phyloP scores from a whole-genome alignment of 2,113 vertebrate genomes.

The Struthidea cinerea region DNA sequence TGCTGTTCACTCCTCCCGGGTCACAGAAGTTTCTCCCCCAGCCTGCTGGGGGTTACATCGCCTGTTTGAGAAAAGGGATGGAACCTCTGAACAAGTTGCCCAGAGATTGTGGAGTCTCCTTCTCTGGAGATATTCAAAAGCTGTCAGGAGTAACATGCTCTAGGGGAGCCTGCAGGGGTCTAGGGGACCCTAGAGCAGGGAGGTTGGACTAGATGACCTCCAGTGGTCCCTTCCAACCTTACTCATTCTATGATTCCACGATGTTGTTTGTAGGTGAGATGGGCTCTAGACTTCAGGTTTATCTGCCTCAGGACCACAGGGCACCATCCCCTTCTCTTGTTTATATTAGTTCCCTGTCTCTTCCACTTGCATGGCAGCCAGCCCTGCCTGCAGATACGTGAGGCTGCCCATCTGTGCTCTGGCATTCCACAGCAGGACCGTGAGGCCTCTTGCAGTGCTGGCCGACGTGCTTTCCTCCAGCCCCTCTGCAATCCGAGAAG shows the following conservation, averaged over 20 bases:
- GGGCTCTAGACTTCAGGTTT: not conserved
- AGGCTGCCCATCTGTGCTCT: not conserved
- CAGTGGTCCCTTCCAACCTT: not conserved
- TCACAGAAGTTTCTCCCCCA: not conserved
- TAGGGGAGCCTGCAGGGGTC: not conserved
- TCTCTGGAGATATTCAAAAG: not conserved
- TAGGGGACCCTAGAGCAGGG: not conserved
- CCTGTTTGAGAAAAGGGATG: not conserved
- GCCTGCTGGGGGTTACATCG: not conserved
- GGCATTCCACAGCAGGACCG: not conserved
- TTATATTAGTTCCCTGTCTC: fast-evolving
- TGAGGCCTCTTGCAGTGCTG: not conserved
- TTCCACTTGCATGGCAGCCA: fast-evolving
- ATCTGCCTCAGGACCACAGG: not conserved
- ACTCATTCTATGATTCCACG: not conserved
- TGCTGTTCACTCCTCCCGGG: not conserved
- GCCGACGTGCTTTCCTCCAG: not conserved
- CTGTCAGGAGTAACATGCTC: not conserved
- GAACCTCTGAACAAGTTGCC: not conserved
- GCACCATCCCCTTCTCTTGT: not conserved
- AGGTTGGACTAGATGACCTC: not conserved
- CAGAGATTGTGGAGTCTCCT: not conserved
- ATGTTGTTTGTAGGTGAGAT: not conserved
- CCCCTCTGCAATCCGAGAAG: not conserved
- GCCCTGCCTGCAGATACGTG: fast-evolving